phyloP scores from a whole-genome alignment of 2,888 invertebrate species.

The Bellardia pandia region DNA sequence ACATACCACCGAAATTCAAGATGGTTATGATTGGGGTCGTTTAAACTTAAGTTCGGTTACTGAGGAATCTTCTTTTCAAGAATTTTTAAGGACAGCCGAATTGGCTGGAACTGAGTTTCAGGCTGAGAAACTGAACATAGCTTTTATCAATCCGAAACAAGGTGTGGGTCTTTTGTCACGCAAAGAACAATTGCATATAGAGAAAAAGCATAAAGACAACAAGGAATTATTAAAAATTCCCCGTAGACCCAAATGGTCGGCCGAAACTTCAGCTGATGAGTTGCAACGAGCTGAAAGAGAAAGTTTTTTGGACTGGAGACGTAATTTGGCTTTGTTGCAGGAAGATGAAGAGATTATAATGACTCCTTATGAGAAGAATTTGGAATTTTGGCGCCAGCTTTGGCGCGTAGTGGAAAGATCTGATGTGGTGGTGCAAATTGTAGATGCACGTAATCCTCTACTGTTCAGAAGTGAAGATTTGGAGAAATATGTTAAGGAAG shows the following conservation, averaged over 20 bases:
- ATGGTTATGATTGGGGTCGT: conserved; percentile 96
- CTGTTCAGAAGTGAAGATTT: conserved; percentile 96
- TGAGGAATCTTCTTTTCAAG: conserved; percentile 97
- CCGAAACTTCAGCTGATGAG: conserved; percentile 90
- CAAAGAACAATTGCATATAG: conserved; percentile 85
- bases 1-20: conserved; percentile 94
- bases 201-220: conserved; percentile 86
- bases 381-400: conserved; percentile 99
- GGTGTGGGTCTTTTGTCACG: conserved; percentile 87
- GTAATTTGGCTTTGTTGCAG: conserved; percentile 91
- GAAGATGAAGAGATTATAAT: conserved; percentile 92
- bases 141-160: conserved; percentile 88
- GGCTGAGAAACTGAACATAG: conserved; percentile 94
- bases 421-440: conserved; percentile 96
- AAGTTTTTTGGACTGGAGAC: conserved; percentile 95
- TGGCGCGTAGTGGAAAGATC: conserved; percentile 99
- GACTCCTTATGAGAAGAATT: conserved; percentile 98
- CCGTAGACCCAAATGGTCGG: conserved; percentile 93
- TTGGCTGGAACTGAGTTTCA: conserved; percentile 97
- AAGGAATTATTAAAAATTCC: conserved; percentile 91
- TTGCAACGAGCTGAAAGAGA: conserved; percentile 92
- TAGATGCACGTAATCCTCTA: conserved; percentile 98
- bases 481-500: conserved; percentile 93
- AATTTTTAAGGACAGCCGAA: conserved; percentile 97
- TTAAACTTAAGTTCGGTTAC: conserved; percentile 96